A percentile compares a stretch with the other conserved stretches of the same genome.
Conservation (phyloP, 2,888 invertebrate genomes). For the Chrysolina haemoptera region DNA sequence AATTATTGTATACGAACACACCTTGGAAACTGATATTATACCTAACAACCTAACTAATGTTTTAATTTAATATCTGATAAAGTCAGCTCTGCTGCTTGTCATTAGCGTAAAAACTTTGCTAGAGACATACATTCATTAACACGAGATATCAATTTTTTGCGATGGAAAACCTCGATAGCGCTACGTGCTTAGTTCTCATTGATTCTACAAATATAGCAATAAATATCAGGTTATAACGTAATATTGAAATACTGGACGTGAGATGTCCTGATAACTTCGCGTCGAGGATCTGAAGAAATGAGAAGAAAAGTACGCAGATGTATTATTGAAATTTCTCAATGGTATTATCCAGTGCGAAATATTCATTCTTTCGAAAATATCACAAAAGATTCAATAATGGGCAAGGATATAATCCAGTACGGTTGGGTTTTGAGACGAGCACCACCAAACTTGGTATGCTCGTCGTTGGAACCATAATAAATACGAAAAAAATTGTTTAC, state of each 20-base stretch:
- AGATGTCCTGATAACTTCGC: neutral
- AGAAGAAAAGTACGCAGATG: neutral
- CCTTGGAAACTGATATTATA: conserved; percentile 31
- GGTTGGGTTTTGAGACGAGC: no score
- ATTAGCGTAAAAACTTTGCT: conserved; percentile 15
- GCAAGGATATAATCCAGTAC: no score
- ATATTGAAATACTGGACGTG: neutral
- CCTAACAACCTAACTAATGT: conserved; percentile 29
- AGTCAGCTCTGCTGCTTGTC: conserved; percentile 13
- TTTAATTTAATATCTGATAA: conserved; percentile 36
- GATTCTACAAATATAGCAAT: neutral
- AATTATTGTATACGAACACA: conserved; percentile 31
- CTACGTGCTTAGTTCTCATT: neutral
- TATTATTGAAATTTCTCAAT: neutral
- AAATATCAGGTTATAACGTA: conserved; percentile 5
- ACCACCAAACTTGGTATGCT: no score
- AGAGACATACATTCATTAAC: conserved; percentile 16
- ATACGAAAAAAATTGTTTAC: no score
- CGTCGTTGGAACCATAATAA: no score
- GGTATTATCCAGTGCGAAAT: conserved; percentile 16
- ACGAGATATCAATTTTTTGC: neutral
- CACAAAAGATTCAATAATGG: no score
- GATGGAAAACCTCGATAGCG: neutral
- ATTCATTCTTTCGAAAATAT: no score
- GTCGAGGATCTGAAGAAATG: neutral